A percentile compares a stretch with the other conserved stretches of the same genome.
These are phyloP conservation scores for Ellobius talpinus DNA, from an alignment of 2,113 vertebrate species.

Conservation along the genomic window DNA sequence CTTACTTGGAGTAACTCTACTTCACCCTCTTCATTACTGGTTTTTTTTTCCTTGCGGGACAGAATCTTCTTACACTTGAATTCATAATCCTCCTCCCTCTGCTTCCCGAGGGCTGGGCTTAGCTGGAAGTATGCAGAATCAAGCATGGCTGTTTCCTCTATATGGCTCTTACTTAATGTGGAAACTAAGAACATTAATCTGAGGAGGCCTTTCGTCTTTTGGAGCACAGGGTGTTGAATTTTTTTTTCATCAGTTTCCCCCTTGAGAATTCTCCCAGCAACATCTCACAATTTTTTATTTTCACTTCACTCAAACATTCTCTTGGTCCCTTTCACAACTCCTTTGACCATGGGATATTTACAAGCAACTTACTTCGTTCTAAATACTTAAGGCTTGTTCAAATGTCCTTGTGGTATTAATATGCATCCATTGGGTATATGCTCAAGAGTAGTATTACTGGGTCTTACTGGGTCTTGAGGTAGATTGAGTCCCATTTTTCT, in stretches of 20 bases:
- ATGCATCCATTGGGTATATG: no score
- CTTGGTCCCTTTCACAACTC: background rate
- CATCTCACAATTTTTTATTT: background rate
- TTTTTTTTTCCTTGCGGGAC: background rate
- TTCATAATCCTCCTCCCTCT: background rate
- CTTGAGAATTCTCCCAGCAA: no score
- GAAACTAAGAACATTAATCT: background rate
- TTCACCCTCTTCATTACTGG: background rate
- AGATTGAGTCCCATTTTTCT: no score
- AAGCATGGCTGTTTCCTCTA: background rate
- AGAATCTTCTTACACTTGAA: background rate
- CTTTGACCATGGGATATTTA: background rate
- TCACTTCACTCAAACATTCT: background rate
- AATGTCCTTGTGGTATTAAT: no score
- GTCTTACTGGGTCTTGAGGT: no score
- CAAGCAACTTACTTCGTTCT: background rate
- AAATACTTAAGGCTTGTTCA: background rate
- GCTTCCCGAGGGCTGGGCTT: background rate
- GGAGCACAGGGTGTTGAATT: background rate
- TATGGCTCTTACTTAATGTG: background rate
- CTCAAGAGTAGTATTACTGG: no score
- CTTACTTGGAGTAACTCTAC: background rate
- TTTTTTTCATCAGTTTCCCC: background rate
- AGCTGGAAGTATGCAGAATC: fast-evolving
- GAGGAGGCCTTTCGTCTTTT: background rate